These are phyloP conservation scores for Congeria kusceri DNA, from an alignment of 2,888 invertebrate genomes.

Conservation along the genomic window DNA sequence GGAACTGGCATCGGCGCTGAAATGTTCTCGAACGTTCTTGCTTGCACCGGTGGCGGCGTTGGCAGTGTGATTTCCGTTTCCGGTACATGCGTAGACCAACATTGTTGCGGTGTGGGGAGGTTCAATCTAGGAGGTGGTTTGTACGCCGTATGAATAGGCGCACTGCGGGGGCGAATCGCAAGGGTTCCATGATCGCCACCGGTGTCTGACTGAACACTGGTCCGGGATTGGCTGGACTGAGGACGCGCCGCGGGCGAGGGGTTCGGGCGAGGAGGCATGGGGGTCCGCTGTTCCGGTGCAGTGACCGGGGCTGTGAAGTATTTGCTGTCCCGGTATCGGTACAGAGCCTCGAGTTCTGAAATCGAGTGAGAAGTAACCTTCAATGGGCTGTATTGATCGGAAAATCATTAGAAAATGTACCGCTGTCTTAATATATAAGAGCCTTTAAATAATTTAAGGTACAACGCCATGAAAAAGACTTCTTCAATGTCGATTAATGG, in stretches of 20 bases:
- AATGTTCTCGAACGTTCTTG: conserved; percentile 30
- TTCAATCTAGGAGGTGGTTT: conserved; percentile 69
- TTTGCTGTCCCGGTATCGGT: conserved; percentile 72
- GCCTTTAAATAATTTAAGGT: too few relatives aligned
- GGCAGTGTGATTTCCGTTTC: conserved; percentile 69
- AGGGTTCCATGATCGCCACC: neutral
- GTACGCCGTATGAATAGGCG: conserved; percentile 72
- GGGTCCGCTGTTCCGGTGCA: conserved; percentile 58
- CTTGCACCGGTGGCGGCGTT: conserved; percentile 28
- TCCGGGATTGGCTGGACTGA: conserved; percentile 37
- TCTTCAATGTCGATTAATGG: too few relatives aligned
- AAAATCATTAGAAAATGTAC: neutral
- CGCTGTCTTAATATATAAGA: too few relatives aligned
- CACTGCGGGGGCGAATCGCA: conserved; percentile 62
- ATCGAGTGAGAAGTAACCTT: neutral
- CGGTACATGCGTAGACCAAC: conserved; percentile 72
- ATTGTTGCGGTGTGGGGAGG: conserved; percentile 75
- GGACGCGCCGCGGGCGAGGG: conserved; percentile 50
- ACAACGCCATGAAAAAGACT: too few relatives aligned
- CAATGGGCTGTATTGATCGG: neutral
- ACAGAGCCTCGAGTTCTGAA: conserved; percentile 76
- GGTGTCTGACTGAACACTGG: neutral
- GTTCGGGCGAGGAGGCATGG: conserved; percentile 32
- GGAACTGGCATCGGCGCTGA: conserved; percentile 1
- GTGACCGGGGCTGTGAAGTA: conserved; percentile 70